A percentile compares a stretch with the other conserved stretches of the same genome.
Evolutionary conservation across 2,113 vertebrate species (phyloP).

Genomic region (Ceuthmochares aereus): DNA sequence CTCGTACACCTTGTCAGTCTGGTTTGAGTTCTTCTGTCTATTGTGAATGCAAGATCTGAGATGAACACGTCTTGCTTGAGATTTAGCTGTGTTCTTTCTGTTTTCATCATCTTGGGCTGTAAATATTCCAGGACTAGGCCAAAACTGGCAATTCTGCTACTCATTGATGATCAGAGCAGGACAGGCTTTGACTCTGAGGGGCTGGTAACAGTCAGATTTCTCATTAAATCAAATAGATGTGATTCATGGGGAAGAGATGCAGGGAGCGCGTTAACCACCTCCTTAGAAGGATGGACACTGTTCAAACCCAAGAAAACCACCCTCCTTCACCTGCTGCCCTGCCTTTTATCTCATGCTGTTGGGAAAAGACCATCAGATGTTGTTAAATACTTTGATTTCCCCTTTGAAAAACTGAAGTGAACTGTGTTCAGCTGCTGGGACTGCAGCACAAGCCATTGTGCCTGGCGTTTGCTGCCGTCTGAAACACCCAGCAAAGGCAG

Average conservation of each 20-base stretch:
- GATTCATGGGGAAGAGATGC: not conserved
- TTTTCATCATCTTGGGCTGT: not conserved
- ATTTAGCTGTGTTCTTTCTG: not conserved
- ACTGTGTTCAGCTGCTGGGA: fast-evolving
- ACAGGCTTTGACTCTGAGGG: not conserved
- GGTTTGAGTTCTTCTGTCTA: not conserved
- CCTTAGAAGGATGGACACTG: not conserved
- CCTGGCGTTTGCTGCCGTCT: not conserved
- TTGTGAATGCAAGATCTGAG: not conserved
- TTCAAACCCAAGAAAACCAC: not conserved
- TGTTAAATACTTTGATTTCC: not conserved
- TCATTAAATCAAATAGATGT: not conserved
- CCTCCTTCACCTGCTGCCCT: not conserved
- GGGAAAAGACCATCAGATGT: not conserved
- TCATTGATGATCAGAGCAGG: not conserved
- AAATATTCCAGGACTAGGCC: not conserved
- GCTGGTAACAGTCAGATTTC: not conserved
- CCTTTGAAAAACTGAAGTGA: not conserved
- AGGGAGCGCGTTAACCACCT: not conserved
- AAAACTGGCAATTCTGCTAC: not conserved
- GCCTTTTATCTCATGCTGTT: not conserved
- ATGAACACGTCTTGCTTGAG: not conserved
- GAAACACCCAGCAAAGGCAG: not conserved
- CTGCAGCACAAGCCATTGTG: fast-evolving
- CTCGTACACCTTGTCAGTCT: not conserved